phyloP scores from a whole-genome alignment of 2,797 vertebrate genomes.

The Parotocinclus haroldoi region DNA sequence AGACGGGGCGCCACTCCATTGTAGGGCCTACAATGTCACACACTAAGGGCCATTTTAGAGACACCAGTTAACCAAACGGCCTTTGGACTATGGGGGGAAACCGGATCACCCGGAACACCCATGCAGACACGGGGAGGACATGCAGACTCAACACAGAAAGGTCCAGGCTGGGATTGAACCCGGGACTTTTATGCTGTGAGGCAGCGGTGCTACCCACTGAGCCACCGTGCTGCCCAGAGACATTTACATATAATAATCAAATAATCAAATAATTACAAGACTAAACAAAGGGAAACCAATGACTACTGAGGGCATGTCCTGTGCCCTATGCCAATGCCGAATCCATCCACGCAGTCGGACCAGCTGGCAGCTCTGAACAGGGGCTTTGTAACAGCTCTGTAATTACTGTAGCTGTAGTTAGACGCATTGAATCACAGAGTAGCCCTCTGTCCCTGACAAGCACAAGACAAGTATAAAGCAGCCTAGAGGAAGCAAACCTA shows the following conservation, averaged over 20 bases:
- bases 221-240: too few relatives aligned
- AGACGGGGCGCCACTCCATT: too few relatives aligned
- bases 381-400: slow-evolving; percentile 27
- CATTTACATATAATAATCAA: neutral
- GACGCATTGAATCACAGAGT: slow-evolving; percentile 58
- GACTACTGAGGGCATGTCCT: neutral
- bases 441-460: slow-evolving; percentile 53
- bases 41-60: too few relatives aligned
- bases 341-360: slow-evolving; percentile 20
- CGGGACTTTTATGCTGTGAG: too few relatives aligned
- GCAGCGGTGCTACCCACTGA: too few relatives aligned
- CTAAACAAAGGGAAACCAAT: neutral
- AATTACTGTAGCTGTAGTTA: slow-evolving; percentile 48
- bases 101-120: too few relatives aligned
- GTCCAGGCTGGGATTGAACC: too few relatives aligned
- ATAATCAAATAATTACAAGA: neutral
- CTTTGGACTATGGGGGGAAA: too few relatives aligned
- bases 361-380: slow-evolving; percentile 22
- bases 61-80: too few relatives aligned
- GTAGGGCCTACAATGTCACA: too few relatives aligned
- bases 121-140: too few relatives aligned
- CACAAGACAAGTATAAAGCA: slow-evolving; percentile 41
- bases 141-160: too few relatives aligned
- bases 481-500: slow-evolving; percentile 28
- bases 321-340: slow-evolving; percentile 4